phyloP scores from a whole-genome alignment of 1,140 invertebrate genomes.

The Anastrepha ludens region DNA sequence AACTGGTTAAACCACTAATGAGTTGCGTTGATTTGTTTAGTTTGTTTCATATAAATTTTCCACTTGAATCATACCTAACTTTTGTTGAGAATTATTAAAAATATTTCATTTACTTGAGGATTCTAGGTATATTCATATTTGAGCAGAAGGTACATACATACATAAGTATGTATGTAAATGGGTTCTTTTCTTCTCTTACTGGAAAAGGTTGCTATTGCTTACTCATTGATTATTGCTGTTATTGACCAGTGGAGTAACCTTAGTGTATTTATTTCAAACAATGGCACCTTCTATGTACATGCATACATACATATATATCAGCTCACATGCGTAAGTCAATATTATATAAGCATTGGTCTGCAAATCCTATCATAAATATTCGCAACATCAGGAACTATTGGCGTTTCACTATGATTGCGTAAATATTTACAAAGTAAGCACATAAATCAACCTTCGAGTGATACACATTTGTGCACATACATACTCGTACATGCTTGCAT shows the following conservation, averaged over 20 bases:
- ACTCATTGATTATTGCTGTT: too few relatives aligned
- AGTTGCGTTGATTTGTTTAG: background rate
- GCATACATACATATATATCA: background rate
- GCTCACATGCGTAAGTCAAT: too few relatives aligned
- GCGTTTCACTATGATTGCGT: background rate
- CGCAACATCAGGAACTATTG: slow-evolving; percentile 6
- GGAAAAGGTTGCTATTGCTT: background rate
- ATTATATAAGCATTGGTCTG: background rate
- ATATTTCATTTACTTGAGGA: background rate
- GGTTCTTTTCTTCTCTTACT: too few relatives aligned
- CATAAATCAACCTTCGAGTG: background rate
- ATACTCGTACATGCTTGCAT: background rate
- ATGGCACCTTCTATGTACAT: background rate
- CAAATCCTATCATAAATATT: slow-evolving; percentile 3
- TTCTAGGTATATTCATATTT: background rate
- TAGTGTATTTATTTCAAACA: background rate
- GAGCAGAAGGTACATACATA: background rate
- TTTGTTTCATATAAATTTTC: slow-evolving; percentile 10
- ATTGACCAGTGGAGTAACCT: background rate
- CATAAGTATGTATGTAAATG: background rate
- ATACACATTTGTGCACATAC: background rate
- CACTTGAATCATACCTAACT: background rate
- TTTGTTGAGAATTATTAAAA: background rate
- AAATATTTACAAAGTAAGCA: slow-evolving; percentile 12
- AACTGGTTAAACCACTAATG: slow-evolving; percentile 13